These are phyloP conservation scores for Dolichomitus sp. DNA, from an alignment of 2,888 invertebrate genomes.

Conservation along the genomic window DNA sequence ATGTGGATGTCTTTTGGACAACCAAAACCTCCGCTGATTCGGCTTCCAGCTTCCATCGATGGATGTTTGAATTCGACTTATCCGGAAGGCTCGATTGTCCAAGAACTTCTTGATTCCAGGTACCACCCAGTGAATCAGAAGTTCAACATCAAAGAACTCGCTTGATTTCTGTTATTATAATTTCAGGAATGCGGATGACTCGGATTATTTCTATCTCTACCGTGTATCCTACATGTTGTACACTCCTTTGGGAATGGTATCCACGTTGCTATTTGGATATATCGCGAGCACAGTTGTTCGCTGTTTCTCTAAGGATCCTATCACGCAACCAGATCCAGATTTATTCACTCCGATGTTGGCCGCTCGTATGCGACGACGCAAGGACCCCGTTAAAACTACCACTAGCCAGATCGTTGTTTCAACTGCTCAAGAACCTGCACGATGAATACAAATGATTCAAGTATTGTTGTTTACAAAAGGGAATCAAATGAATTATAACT, in stretches of 20 bases:
- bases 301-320: slow-evolving; percentile 78
- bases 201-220: slow-evolving; percentile 89
- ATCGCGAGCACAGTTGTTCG: slow-evolving; percentile 86
- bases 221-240: slow-evolving; percentile 92
- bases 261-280: slow-evolving; percentile 87
- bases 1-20: slow-evolving; percentile 76
- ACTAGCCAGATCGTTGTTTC: slow-evolving; percentile 85
- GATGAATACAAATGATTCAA: no score
- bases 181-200: slow-evolving; percentile 61
- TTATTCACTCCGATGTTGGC: slow-evolving; percentile 88
- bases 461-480: no score
- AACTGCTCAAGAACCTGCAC: slow-evolving; percentile 7
- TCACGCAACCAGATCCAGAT: slow-evolving; percentile 87
- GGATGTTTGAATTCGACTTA: slow-evolving; percentile 71
- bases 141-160: slow-evolving; percentile 48
- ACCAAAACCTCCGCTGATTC: slow-evolving; percentile 69
- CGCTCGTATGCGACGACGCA: slow-evolving; percentile 83
- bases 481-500: no score
- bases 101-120: slow-evolving; percentile 58
- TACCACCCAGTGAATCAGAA: slow-evolving; percentile 8
- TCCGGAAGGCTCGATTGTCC: background rate
- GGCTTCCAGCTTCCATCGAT: slow-evolving; percentile 73
- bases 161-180: slow-evolving; percentile 2
- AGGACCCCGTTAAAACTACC: slow-evolving; percentile 73
- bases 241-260: slow-evolving; percentile 87